A percentile compares a stretch with the other conserved stretches of the same genome.
Evolutionary conservation across 2,113 vertebrate genomes (phyloP).

Genomic region (Choloepus hoffmanni): DNA sequence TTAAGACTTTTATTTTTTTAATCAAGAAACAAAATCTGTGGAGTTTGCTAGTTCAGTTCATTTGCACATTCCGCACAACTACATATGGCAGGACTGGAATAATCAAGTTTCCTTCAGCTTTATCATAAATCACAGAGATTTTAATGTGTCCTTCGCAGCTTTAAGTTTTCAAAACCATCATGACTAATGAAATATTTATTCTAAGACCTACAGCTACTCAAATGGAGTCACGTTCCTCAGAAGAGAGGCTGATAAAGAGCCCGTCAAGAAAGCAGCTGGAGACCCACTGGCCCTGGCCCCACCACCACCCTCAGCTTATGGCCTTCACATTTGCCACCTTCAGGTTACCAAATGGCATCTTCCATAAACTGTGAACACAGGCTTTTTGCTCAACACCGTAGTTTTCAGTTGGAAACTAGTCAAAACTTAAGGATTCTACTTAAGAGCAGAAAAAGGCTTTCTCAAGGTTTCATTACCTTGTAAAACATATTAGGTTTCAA

Average conservation of each 20-base stretch:
- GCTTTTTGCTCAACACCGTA: slow-evolving; percentile 59
- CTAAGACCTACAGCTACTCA: slow-evolving; percentile 71
- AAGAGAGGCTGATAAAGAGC: slow-evolving; percentile 68
- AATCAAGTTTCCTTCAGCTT: slow-evolving; percentile 81
- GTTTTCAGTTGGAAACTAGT: slow-evolving; percentile 71
- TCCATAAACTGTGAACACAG: slow-evolving; percentile 62
- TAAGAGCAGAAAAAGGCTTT: slow-evolving; percentile 39
- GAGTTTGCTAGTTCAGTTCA: slow-evolving; percentile 74
- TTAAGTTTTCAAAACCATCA: slow-evolving; percentile 82
- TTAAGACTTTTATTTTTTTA: slow-evolving; percentile 76
- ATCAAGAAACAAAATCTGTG: slow-evolving; percentile 82
- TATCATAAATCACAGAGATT: slow-evolving; percentile 83
- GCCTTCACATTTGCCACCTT: slow-evolving; percentile 76
- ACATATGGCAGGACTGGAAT: slow-evolving; percentile 70
- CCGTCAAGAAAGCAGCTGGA: slow-evolving; percentile 76
- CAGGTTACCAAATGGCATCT: slow-evolving; percentile 77
- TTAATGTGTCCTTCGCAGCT: slow-evolving; percentile 80
- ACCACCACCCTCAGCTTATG: slow-evolving; percentile 29
- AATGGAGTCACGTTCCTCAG: slow-evolving; percentile 73
- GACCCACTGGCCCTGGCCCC: neutral
- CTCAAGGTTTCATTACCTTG: slow-evolving; percentile 65
- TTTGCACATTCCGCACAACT: slow-evolving; percentile 80
- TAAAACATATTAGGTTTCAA: slow-evolving; percentile 75
- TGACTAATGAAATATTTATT: slow-evolving; percentile 83
- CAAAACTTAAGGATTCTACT: slow-evolving; percentile 70